These are phyloP conservation scores for Aricia artaxerxes DNA, from an alignment of 2,888 invertebrate species.

Conservation along the genomic window DNA sequence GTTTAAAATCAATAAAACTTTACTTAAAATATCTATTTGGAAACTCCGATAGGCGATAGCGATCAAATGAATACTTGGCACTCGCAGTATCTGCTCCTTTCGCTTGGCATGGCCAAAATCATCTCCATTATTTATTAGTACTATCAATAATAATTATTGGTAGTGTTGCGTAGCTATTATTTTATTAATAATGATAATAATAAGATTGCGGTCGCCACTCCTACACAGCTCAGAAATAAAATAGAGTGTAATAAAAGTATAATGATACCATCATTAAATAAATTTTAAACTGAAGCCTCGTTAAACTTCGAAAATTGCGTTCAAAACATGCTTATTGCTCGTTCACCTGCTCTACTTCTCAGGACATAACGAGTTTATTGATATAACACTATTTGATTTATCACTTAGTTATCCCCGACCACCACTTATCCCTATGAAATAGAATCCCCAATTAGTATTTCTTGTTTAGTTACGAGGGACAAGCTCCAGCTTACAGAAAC, in stretches of 20 bases:
- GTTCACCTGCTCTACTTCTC: neutral
- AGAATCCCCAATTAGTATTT: constrained; percentile 18
- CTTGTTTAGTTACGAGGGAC: constrained; percentile 1
- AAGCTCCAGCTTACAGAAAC: constrained; percentile 2
- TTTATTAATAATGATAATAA: neutral
- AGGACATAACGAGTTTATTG: neutral
- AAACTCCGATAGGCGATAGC: constrained; percentile 12
- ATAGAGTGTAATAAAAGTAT: neutral
- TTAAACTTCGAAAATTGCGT: neutral
- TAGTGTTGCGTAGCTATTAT: constrained; percentile 13
- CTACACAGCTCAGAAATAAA: neutral
- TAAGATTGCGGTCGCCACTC: neutral
- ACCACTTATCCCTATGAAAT: constrained; percentile 8
- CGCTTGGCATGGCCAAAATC: constrained; percentile 17
- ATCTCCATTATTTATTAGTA: constrained; percentile 17
- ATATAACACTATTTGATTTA: neutral
- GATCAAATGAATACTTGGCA: constrained; percentile 28
- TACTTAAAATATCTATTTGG: constrained; percentile 28
- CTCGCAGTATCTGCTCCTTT: constrained; percentile 16
- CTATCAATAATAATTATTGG: neutral
- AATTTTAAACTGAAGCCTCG: neutral
- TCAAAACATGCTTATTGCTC: neutral
- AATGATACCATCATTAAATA: neutral
- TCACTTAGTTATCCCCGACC: neutral
- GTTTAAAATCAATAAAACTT: constrained; percentile 23